Evolutionary conservation across 2,888 invertebrate species (phyloP), one percentile per base, ranked within the genome.

Genomic region (Coenonympha arcania): DNA sequence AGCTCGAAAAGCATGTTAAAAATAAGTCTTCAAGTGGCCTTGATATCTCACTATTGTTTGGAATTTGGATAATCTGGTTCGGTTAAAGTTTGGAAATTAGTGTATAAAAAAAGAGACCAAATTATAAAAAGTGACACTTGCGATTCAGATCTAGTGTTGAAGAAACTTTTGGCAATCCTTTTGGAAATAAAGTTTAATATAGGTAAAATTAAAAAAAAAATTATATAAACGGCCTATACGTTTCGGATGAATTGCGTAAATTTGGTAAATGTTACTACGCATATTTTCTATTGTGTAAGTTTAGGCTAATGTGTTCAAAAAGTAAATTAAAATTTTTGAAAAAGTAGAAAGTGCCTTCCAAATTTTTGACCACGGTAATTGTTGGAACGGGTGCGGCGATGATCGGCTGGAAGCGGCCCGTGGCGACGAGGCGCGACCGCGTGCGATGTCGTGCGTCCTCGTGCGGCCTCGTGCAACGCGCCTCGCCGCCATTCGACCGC

Each of bases 271-370:
- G 84, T 86, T 86, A 82, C 77, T 85, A 84, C 84, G 85, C 85
- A 83, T 83, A 85, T 86, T 84, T 85, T 86, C 83, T 87, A 87
- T 84, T 87, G 75, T 85, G 77, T 87, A 87, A 86, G 88, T 89
- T 87, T 90, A 89, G 90, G 89, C 89, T 89, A 88, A 90, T 91
- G 90, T 91, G 91, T 91, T 91, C 91, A 90, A 90, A 90, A 89
- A 84, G 67, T 77, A 79, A 86, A 85, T 79, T 85, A 75, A 82
- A 84, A 77, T 76, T 80, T 84, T 84, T 79, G 74, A 88, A 88
- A 88, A 89, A 88, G 91, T 91, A 91, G 91, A 90, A 92, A 92
- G 92, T 92, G 92, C 92, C 92, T 92, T 92, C 91, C 91, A 91
- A 89, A 87, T 84, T 84, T 84, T 86, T 85, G 86, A 87, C 86